A percentile compares a stretch with the other conserved stretches of the same genome.
Conservation (phyloP, 2,797 vertebrate genomes). For the Dallia pectoralis region DNA sequence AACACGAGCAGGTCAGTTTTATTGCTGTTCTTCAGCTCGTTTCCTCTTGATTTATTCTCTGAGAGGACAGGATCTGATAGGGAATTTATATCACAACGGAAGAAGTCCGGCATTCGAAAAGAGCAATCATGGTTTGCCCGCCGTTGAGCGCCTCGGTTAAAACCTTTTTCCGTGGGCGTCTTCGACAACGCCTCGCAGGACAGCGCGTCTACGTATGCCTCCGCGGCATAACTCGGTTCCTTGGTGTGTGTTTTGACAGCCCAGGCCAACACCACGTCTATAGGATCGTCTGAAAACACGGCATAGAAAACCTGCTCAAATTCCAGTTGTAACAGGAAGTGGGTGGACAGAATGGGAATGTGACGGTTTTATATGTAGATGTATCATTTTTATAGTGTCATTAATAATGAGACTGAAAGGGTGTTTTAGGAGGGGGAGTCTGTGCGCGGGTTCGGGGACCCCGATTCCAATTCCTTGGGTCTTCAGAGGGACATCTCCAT, state of each 20-base stretch:
- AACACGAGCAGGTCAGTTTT: neutral
- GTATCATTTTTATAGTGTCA: conserved; percentile 70
- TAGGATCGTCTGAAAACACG: conserved; percentile 46
- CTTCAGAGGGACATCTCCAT: neutral
- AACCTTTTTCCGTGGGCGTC: neutral
- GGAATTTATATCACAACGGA: conserved; percentile 16
- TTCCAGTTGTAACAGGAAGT: conserved; percentile 44
- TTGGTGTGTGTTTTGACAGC: conserved; percentile 27
- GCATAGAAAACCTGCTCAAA: conserved; percentile 41
- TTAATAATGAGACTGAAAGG: conserved; percentile 66
- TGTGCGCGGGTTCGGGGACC: conserved; percentile 27
- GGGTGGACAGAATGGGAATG: conserved; percentile 53
- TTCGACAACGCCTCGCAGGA: conserved; percentile 17
- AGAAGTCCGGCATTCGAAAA: conserved; percentile 5
- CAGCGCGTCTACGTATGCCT: conserved; percentile 1
- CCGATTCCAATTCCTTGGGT: conserved; percentile 23
- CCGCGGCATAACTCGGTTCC: conserved; percentile 14
- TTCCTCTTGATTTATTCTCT: conserved; percentile 17
- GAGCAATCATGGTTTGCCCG: conserved; percentile 23
- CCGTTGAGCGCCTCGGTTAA: neutral
- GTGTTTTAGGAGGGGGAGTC: conserved; percentile 51
- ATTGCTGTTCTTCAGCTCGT: conserved; percentile 1
- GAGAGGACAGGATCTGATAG: conserved; percentile 29
- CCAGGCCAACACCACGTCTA: conserved; percentile 4
- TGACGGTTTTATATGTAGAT: conserved; percentile 65